These are phyloP conservation scores for Urocitellus parryii DNA, from an alignment of 2,113 vertebrate species.

Conservation along the genomic window DNA sequence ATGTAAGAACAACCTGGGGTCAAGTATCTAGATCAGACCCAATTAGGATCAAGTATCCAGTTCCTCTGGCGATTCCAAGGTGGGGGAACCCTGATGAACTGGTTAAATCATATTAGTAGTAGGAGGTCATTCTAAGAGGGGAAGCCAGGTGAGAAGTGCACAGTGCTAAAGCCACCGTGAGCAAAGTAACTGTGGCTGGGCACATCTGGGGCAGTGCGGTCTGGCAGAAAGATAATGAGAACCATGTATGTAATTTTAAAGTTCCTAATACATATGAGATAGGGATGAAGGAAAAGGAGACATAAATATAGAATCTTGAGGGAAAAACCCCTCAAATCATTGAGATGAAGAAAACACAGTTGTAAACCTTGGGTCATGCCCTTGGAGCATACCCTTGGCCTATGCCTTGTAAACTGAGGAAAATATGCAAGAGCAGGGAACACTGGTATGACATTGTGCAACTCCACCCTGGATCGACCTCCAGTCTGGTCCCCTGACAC, in stretches of 20 bases:
- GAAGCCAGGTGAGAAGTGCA: background rate
- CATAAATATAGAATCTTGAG: too few species aligned
- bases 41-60: background rate
- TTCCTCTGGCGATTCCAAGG: background rate
- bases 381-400: too few species aligned
- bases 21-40: conserved; percentile 39
- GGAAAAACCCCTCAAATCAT: too few species aligned
- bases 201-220: rapidly evolving
- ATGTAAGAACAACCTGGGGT: background rate
- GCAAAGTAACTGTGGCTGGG: background rate
- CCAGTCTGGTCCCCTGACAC: too few species aligned
- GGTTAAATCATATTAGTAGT: background rate
- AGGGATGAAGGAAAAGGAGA: too few species aligned
- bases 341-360: too few species aligned
- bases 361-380: too few species aligned
- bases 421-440: too few species aligned
- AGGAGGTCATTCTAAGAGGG: background rate
- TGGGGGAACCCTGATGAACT: background rate
- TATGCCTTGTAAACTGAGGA: too few species aligned
- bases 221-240: background rate
- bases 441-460: too few species aligned
- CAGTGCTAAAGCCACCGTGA: background rate
- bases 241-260: background rate
- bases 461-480: too few species aligned
- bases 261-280: background rate